These are phyloP conservation scores for Chymomyza caudatula DNA, from an alignment of 2,888 invertebrate species.

Conservation along the genomic window DNA sequence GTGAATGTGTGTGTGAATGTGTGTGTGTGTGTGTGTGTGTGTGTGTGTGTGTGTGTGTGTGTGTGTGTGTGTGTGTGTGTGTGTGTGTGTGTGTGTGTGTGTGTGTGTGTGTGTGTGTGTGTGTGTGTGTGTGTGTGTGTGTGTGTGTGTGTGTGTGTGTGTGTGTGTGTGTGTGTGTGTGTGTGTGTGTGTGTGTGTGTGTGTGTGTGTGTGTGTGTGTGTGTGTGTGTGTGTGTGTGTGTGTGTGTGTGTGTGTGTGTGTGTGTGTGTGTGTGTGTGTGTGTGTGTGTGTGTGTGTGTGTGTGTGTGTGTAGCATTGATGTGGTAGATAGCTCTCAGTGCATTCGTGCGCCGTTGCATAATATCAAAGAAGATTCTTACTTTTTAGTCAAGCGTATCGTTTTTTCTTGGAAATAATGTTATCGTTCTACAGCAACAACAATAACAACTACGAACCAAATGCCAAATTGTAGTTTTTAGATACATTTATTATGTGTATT, in stretches of 20 bases:
- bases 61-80: constrained; percentile 1
- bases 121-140: too few relatives aligned
- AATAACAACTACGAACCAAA: constrained; percentile 7
- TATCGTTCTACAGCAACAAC: neutral
- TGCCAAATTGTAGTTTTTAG: constrained; percentile 34
- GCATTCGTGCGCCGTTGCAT: constrained; percentile 45
- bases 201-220: too few relatives aligned
- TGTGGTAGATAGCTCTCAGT: constrained; percentile 35
- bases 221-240: neutral
- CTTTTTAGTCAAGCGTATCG: constrained; percentile 34
- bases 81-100: neutral
- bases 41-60: too few relatives aligned
- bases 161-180: neutral
- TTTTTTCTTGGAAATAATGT: constrained; percentile 6
- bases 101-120: neutral
- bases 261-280: neutral
- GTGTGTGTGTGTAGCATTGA: constrained; percentile 5
- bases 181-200: neutral
- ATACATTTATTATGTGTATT: constrained; percentile 26
- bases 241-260: neutral
- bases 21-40: neutral
- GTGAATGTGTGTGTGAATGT: neutral
- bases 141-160: constrained; percentile 1
- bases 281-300: constrained; percentile 2
- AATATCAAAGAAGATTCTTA: constrained; percentile 58